Evolutionary conservation across 1,140 invertebrate genomes (phyloP).

Genomic region (Phymastichus coffea): DNA sequence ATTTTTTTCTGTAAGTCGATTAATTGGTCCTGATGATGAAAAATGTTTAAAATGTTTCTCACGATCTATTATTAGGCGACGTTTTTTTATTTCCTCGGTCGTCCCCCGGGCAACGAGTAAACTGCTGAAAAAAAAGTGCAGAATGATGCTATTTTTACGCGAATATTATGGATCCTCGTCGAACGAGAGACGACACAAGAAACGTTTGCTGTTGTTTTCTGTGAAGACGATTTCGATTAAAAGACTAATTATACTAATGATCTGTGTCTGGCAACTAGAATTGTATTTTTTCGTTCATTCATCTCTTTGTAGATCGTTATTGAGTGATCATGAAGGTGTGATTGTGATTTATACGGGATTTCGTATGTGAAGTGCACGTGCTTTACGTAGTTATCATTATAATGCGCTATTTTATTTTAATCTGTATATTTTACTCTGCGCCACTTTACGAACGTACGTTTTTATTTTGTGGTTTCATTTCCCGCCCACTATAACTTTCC

Average conservation of each 20-base stretch:
- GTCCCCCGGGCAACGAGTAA: no score
- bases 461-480: background rate
- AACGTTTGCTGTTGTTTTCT: no score
- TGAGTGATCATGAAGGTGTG: background rate
- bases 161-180: no score
- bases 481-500: background rate
- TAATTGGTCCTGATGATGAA: slow-evolving; percentile 19
- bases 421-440: background rate
- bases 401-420: background rate
- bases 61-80: no score
- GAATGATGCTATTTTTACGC: no score
- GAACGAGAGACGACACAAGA: background rate
- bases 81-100: no score
- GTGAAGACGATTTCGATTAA: no score
- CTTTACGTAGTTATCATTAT: slow-evolving; percentile 12
- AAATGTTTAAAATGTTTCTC: slow-evolving; percentile 9
- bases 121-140: no score
- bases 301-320: background rate
- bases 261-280: slow-evolving; percentile 7
- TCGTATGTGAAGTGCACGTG: slow-evolving; percentile 20
- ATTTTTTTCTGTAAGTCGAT: background rate
- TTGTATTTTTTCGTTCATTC: background rate
- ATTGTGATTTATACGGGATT: no score
- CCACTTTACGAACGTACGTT: background rate
- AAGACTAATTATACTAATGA: background rate